Base-by-base conservation (phyloP, 2,888 invertebrate genomes). In the Oxycera nigricornis region DNA sequence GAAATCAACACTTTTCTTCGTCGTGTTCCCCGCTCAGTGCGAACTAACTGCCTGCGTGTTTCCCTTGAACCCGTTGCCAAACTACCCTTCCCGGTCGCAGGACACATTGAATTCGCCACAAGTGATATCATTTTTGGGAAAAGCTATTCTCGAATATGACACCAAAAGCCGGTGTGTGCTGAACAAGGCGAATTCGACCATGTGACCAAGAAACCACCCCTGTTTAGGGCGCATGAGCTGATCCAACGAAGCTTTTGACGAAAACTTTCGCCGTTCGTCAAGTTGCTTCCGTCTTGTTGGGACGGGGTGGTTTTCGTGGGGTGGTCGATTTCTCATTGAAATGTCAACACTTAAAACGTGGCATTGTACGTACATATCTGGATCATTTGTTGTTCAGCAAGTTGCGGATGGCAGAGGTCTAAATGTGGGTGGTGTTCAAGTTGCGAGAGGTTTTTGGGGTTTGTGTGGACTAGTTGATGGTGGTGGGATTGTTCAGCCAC, bases 341-440 rank as follows among this genome's bases (percentile, higher is more conserved):
- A 52, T 50, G 50, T 68, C 52, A 68, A 68, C 68, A 68, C 52
- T 68, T 50, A n/a, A 30, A 68, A 17, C 68, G 52, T 22, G 68
- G 50, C 30, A 52, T 68, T 28, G 11, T 9, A n/a, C 46, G 50
- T 0, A 62, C 22, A 62, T 62, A 31, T 31, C 22, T 39, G 4
- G 62, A 62, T 62, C 62, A 62, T 62, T 62, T 50, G 68, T 41
- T 67, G 24, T 67, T 41, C 2, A 17, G 26, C 26, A 41, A 46
- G 46, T 67, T 67, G 17, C 30, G 50, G 30, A 26, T 20, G 52
- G 52, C n/a, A 11, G n/a, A 26, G 9, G 17, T 22, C 17, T 57
- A 22, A 7, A 9, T 14, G 39, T 39, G 22, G 22, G 57, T 1
- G 1, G 57, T n/a, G 59, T 62, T 3, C 30, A 24, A 24, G 24